These are phyloP conservation scores for Paguma larvata DNA, from an alignment of 2,797 vertebrate species.

Conservation along the genomic window DNA sequence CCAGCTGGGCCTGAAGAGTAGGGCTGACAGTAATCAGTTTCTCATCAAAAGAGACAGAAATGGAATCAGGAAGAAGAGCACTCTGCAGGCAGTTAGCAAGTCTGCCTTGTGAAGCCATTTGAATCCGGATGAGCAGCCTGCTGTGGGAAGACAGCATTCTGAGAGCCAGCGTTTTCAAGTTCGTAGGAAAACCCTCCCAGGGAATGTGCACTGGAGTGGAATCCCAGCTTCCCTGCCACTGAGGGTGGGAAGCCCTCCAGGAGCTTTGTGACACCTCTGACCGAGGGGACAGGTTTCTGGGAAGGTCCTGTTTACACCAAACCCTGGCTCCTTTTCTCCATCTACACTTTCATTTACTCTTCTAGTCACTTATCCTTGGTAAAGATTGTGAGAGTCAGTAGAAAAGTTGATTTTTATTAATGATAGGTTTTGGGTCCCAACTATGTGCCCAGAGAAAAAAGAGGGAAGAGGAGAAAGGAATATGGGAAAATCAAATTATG, in stretches of 20 bases:
- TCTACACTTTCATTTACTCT: neutral
- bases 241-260: neutral
- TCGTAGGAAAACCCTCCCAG: slow-evolving; percentile 17
- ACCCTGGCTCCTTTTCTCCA: neutral
- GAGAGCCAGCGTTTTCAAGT: slow-evolving; percentile 39
- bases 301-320: neutral
- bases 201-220: neutral
- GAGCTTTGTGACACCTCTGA: neutral
- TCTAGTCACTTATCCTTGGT: neutral
- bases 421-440: neutral
- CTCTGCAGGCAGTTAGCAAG: slow-evolving; percentile 60
- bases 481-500: neutral
- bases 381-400: neutral
- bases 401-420: neutral
- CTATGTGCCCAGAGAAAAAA: neutral
- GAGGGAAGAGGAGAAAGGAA: neutral
- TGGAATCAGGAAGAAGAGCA: slow-evolving; percentile 79
- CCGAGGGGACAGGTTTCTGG: neutral
- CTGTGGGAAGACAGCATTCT: slow-evolving; percentile 54
- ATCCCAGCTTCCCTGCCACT: neutral
- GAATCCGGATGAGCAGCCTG: slow-evolving; percentile 74
- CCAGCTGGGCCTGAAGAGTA: slow-evolving; percentile 61
- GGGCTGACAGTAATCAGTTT: slow-evolving; percentile 68
- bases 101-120: slow-evolving; percentile 53
- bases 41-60: slow-evolving; percentile 78